Conservation (phyloP, 2,797 vertebrate genomes). For the Phaenicophaeus curvirostris region DNA sequence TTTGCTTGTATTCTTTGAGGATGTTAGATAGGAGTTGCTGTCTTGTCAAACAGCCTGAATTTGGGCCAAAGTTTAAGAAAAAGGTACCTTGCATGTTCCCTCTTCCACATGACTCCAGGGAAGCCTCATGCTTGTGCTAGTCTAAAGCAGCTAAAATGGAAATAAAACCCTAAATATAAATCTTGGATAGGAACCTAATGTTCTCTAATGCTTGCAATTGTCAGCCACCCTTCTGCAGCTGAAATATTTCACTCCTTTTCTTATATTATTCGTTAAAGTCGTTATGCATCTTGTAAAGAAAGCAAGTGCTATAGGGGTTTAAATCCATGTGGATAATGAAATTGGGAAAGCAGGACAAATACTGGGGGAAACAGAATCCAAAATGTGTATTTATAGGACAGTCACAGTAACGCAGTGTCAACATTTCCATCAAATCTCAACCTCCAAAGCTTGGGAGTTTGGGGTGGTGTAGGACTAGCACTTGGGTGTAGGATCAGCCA, state of each 20-base stretch:
- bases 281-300: neutral
- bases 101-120: neutral
- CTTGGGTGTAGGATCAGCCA: neutral
- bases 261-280: neutral
- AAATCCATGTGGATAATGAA: neutral
- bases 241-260: neutral
- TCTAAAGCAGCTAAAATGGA: neutral
- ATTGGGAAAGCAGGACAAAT: neutral
- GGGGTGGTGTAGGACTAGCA: neutral
- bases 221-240: neutral
- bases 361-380: neutral
- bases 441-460: neutral
- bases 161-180: neutral
- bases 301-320: neutral
- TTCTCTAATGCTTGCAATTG: neutral
- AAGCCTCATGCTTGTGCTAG: neutral
- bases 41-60: neutral
- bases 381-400: neutral
- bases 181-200: neutral
- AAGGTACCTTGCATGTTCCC: neutral
- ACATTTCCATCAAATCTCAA: neutral
- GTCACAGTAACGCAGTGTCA: neutral
- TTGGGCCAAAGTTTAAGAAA: neutral
- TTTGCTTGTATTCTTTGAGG: neutral
- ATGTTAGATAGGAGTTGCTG: neutral